Evolutionary conservation across 2,113 vertebrate genomes (phyloP), one percentile per base, ranked within the genome.

Genomic region (Chlorodrepanis virens): DNA sequence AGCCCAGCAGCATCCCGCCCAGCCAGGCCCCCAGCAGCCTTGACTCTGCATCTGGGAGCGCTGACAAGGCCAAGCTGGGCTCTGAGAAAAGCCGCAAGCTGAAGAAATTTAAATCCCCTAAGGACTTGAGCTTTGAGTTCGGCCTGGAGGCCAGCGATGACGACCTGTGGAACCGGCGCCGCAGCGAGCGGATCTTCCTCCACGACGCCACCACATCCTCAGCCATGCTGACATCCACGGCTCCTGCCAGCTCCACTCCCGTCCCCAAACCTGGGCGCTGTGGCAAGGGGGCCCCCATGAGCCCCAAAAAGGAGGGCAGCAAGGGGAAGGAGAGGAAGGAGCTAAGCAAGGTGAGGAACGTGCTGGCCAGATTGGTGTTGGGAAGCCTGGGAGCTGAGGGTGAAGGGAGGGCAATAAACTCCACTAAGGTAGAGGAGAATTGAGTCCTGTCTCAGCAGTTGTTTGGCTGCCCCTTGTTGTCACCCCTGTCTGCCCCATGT

Each of bases 151-250:
- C 98, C 96, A 99, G 99, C 1, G 99, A 99, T 4, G 99, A 99
- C 6, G 99, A 99, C 76, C 98, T 98, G 59, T 99, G 99, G 99
- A 98, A 98, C 6, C 98, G 99, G 5, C 97, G 99, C 12, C 98
- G 99, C 91, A 99, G 99, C 2, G 99, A 99, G 91, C 98, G 99
- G 29, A 99, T 99, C 81, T 99, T 99, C 96, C 99, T 99, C 42
- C 99, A 99, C 0, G 99, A 99, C 1, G 98, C 99, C 44, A 97
- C 96, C 9, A 94, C 92, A 0, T 97, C 98, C 67, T 98, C 97
- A 2, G 98, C 97, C 3, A 15, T 97, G 44, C 96, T 98, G 4
- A 95, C 96, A 12, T 88, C 95, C 0, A 0, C 88, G 0, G 35
- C 81, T 0, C 95, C 89, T 45, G 53, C 91, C 54, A 92, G 88